Percentiles rank a stretch among this genome's conserved stretches.
Conservation (phyloP, 2,113 vertebrate genomes). For the Amazona vittata region DNA sequence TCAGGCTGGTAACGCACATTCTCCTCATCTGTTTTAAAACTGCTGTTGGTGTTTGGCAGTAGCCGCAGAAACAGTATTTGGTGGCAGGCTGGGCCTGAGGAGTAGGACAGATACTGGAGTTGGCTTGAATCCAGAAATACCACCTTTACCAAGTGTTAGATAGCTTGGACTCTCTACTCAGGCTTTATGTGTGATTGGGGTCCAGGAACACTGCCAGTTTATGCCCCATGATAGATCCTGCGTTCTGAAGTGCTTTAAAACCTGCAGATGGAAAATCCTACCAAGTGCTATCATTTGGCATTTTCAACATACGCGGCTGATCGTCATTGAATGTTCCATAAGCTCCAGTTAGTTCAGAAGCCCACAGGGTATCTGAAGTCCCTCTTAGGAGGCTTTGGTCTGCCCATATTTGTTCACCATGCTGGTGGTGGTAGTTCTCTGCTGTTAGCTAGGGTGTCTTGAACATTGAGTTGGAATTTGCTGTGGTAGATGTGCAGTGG, state of each 20-base stretch:
- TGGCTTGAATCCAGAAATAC: not conserved
- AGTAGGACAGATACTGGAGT: not conserved
- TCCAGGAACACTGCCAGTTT: not conserved
- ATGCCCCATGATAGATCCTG: not conserved
- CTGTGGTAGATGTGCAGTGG: not conserved
- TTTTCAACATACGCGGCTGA: not conserved
- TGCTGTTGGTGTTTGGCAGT: not conserved
- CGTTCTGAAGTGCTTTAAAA: not conserved
- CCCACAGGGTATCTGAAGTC: not conserved
- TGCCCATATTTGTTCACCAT: not conserved
- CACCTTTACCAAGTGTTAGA: not conserved
- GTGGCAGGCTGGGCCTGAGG: not conserved
- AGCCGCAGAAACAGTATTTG: not conserved
- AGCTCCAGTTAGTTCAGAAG: not conserved
- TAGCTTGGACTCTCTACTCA: not conserved
- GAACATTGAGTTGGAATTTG: not conserved
- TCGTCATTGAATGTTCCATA: not conserved
- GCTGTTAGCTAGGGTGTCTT: not conserved
- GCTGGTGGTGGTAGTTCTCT: not conserved
- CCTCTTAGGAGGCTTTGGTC: not conserved
- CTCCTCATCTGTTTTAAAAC: not conserved
- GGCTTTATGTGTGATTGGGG: not conserved
- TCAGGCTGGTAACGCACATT: accelerated
- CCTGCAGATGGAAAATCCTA: not conserved
- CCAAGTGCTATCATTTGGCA: accelerated